A percentile compares a stretch with the other conserved stretches of the same genome.
phyloP scores from a whole-genome alignment of 37 sponge, comb jelly and placozoan species.

The Lycopodina hypogea region DNA sequence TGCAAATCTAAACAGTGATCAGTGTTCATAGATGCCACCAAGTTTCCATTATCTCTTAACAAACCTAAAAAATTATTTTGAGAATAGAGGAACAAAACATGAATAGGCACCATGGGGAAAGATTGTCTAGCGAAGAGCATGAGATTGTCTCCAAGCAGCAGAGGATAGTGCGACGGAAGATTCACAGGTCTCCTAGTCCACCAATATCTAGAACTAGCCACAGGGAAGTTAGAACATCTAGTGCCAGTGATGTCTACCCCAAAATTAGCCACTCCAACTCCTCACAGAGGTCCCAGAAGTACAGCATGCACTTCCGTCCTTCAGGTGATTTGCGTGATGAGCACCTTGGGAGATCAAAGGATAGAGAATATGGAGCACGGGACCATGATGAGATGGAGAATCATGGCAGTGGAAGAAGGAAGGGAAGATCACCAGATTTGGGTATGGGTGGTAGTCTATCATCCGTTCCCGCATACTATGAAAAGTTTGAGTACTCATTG shows the following conservation, averaged over 20 bases:
- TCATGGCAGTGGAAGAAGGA: too few species aligned
- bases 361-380: too few species aligned
- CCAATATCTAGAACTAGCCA: not conserved
- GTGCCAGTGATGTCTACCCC: not conserved
- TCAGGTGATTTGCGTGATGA: constrained; percentile 8
- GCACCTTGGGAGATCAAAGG: not conserved
- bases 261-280: not conserved
- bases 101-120: constrained; percentile 3
- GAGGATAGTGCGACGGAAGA: constrained; percentile 53
- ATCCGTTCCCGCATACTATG: not conserved
- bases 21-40: too few species aligned
- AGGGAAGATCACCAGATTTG: not conserved
- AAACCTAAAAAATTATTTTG: too few species aligned
- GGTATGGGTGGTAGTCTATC: not conserved
- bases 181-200: constrained; percentile 19
- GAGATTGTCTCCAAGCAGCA: constrained; percentile 20
- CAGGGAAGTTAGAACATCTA: constrained; percentile 22
- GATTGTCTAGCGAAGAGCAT: not conserved
- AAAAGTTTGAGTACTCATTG: constrained; percentile 67
- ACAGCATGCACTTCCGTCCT: not conserved
- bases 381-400: not conserved
- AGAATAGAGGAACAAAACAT: not conserved
- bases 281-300: constrained; percentile 1
- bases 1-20: too few species aligned
- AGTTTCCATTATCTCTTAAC: not conserved